Conservation (phyloP, 1,140 invertebrate genomes). For the Dreissena rostriformis region DNA sequence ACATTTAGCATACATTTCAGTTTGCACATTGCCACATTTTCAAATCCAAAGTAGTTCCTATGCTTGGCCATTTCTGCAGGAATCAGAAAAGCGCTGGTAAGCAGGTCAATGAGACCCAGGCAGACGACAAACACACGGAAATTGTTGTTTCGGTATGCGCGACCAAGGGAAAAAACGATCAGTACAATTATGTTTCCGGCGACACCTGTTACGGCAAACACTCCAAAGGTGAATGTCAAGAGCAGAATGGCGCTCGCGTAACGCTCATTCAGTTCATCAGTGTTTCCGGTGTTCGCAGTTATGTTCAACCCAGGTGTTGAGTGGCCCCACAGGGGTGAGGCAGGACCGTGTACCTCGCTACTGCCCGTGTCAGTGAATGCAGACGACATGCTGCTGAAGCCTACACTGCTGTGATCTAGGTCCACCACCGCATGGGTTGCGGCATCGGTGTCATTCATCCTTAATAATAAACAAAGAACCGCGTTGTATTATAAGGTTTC, state of each 20-base stretch:
- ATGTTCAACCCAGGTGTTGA: not conserved
- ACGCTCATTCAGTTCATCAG: constrained; percentile 24
- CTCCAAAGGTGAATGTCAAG: constrained; percentile 15
- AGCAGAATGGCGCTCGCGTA: constrained; percentile 36
- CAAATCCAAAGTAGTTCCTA: constrained; percentile 40
- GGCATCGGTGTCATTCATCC: no score
- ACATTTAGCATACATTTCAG: constrained; percentile 46
- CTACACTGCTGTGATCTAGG: not conserved
- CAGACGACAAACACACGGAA: constrained; percentile 43
- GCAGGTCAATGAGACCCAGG: constrained; percentile 38
- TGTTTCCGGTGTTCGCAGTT: constrained; percentile 17
- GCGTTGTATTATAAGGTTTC: no score
- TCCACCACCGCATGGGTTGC: not conserved
- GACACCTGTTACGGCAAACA: constrained; percentile 38
- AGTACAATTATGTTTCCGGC: constrained; percentile 48
- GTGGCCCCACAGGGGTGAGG: not conserved
- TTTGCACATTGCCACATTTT: constrained; percentile 31
- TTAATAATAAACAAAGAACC: no score
- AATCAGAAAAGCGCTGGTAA: constrained; percentile 37
- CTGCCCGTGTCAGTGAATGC: not conserved
- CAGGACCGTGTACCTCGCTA: not conserved
- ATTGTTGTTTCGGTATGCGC: constrained; percentile 34
- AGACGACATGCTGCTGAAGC: not conserved
- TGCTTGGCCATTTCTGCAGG: constrained; percentile 45
- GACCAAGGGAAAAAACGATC: constrained; percentile 29